These are phyloP conservation scores for Catalaphyllia jardinei DNA, from an alignment of 64 coral and sea anemone genomes.

Conservation along the genomic window DNA sequence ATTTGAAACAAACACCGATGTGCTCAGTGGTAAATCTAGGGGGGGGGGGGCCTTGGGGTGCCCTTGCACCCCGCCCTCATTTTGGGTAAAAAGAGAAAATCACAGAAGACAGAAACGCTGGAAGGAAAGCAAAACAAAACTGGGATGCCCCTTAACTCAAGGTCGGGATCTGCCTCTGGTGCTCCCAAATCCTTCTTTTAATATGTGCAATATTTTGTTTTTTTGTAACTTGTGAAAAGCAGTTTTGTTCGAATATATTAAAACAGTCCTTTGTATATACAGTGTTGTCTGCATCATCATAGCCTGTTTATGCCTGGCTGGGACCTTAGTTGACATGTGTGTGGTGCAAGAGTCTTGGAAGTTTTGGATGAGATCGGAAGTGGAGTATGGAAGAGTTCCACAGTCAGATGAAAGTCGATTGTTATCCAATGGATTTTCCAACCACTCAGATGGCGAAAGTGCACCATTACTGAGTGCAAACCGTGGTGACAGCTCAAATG, in stretches of 20 bases:
- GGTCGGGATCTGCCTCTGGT: no score
- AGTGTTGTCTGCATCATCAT: constrained; percentile 17
- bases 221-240: background rate
- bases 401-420: background rate
- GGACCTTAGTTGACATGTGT: constrained; percentile 13
- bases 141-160: no score
- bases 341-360: constrained; percentile 18
- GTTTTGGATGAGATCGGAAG: constrained; percentile 1
- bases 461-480: background rate
- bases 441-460: background rate
- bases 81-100: no score
- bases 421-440: background rate
- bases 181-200: no score
- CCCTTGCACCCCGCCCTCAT: no score
- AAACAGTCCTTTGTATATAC: background rate
- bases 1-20: no score
- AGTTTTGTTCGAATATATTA: background rate
- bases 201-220: background rate
- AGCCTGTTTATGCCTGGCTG: constrained; percentile 8
- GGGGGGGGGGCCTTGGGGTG: no score
- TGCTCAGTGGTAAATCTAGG: no score
- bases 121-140: no score
- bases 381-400: background rate
- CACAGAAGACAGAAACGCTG: no score
- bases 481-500: background rate